Conservation (phyloP, 2,797 vertebrate species). For the Ctenopoma multispine region DNA sequence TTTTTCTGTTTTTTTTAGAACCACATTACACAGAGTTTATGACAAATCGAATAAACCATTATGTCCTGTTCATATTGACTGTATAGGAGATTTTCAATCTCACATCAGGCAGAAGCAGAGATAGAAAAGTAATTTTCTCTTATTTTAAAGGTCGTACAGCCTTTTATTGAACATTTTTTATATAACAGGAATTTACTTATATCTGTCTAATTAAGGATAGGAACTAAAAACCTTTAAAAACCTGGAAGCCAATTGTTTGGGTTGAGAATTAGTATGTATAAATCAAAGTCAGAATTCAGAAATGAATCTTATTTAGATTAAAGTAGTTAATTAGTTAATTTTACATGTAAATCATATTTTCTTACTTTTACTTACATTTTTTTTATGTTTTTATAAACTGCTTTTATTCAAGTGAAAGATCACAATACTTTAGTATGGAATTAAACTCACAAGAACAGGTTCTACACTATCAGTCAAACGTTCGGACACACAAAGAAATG, state of each 20-base stretch:
- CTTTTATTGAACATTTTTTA: neutral
- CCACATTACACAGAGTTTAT: slow-evolving; percentile 8
- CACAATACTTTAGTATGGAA: neutral
- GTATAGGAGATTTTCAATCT: slow-evolving; percentile 3
- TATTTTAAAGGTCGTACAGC: neutral
- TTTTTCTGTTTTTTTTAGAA: neutral
- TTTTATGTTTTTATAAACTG: neutral
- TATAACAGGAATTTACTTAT: neutral
- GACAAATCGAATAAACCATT: neutral
- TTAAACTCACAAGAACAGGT: no score
- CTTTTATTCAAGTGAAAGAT: neutral
- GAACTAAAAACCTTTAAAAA: neutral
- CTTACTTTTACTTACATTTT: no score
- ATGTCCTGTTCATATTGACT: neutral
- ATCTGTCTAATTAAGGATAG: neutral
- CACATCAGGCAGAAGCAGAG: neutral
- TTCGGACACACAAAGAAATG: no score
- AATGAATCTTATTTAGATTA: no score
- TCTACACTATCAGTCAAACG: no score
- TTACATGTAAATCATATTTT: no score
- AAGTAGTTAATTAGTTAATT: no score
- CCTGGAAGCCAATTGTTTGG: neutral
- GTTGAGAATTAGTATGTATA: no score
- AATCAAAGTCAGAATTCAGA: no score
- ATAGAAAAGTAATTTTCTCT: neutral